Evolutionary conservation across 2,888 invertebrate genomes (phyloP), one percentile per base, ranked within the genome.

Genomic region (Tortricodes alternella): DNA sequence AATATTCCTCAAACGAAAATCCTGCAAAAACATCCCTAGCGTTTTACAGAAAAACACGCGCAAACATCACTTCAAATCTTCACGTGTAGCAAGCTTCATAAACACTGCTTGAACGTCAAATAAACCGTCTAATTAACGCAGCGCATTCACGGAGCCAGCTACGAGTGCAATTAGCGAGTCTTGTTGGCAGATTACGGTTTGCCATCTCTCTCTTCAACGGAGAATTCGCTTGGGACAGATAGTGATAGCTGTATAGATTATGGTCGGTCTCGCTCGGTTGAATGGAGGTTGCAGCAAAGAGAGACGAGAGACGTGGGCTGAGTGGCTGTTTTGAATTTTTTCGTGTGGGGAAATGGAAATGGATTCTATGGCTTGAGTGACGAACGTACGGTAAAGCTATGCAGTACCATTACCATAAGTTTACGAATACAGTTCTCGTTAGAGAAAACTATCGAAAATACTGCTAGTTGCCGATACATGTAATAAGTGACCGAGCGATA

Each of bases 71-170:
- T 43, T 44, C 29, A 44, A 44, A 44, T 11, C 11, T 18, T n/a
- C 3, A 2, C 44, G 11, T 8, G 44, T 44, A 44, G 11, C 29
- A 6, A 29, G 27, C 29, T 18, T 16, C 29, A 18, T 29, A 29
- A 18, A 44, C 44, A 44, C 76, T 55, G 74, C 80, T 86, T 78
- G 79, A 80, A 78, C 78, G 75, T 66, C 78, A 80, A 85, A 84
- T 85, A 86, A 82, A 79, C 82, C 78, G 78, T 76, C 85, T 86
- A 87, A 87, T 87, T 87, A 86, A 84, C 81, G 79, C 75, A 74
- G 71, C 71, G 76, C 74, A 79, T 81, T 83, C 83, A 76, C 71
- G 62, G 62, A 66, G 68, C 50, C 5, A 27, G 37, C 44, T 50
- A 11, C 62, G 55, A 60, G 71, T 50, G 72, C 62, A 71, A 65